A percentile compares a stretch with the other conserved stretches of the same genome.
phyloP scores from a whole-genome alignment of 2,113 vertebrate species.

The Sander vitreus region DNA sequence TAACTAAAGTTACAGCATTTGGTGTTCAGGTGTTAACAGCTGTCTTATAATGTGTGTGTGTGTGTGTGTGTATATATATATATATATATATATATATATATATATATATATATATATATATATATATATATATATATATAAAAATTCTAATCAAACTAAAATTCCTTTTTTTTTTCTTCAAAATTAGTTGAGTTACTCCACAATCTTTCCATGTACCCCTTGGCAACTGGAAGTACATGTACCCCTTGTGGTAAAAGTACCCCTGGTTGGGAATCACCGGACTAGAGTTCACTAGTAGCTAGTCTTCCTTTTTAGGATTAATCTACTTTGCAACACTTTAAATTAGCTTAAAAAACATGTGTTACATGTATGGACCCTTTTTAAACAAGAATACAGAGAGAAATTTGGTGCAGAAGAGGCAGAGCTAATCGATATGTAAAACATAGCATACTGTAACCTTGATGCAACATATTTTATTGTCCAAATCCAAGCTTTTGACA shows the following conservation, averaged over 20 bases:
- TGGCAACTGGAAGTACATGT: too few relatives aligned
- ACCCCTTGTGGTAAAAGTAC: not conserved
- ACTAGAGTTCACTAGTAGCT: not conserved
- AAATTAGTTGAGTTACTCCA: too few relatives aligned
- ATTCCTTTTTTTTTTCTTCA: too few relatives aligned
- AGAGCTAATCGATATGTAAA: not conserved
- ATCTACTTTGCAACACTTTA: not conserved
- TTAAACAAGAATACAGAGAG: not conserved
- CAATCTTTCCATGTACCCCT: not conserved
- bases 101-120: too few relatives aligned
- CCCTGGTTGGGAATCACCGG: not conserved
- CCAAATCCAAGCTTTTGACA: conserved; percentile 26
- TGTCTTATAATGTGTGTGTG: not conserved
- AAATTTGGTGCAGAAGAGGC: not conserved
- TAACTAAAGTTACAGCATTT: not conserved
- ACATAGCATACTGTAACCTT: not conserved
- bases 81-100: too few relatives aligned
- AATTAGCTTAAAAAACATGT: not conserved
- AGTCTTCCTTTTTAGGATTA: not conserved
- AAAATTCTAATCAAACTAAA: too few relatives aligned
- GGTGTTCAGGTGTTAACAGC: not conserved
- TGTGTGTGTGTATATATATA: too few relatives aligned
- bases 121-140: too few relatives aligned
- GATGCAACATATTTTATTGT: conserved; percentile 12
- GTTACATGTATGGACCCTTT: not conserved